These are phyloP conservation scores for Ophion obscuratus DNA, from an alignment of 2,888 invertebrate genomes.

Conservation along the genomic window DNA sequence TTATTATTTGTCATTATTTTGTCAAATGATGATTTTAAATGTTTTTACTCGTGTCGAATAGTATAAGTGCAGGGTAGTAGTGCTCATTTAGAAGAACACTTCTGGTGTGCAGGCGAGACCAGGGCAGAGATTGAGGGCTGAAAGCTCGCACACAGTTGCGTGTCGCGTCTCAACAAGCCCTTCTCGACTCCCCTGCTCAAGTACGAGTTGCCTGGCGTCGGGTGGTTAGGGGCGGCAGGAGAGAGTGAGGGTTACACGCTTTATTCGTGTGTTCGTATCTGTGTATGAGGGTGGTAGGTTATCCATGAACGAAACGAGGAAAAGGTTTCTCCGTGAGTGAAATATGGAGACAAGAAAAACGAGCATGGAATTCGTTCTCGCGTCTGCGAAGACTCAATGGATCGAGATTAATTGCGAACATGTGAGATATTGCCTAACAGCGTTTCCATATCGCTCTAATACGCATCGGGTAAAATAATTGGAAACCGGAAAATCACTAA, in stretches of 20 bases:
- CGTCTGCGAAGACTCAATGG: conserved; percentile 34
- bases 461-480: background rate
- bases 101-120: conserved; percentile 41
- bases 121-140: conserved; percentile 35
- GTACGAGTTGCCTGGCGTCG: conserved; percentile 59
- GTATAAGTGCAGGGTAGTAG: conserved; percentile 40
- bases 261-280: conserved; percentile 2
- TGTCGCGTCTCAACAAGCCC: conserved; percentile 78
- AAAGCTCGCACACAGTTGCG: conserved; percentile 71
- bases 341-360: conserved; percentile 49
- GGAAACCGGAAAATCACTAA: background rate
- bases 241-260: conserved; percentile 15
- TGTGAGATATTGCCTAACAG: conserved; percentile 10
- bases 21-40: conserved; percentile 14
- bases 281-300: conserved; percentile 15
- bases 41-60: conserved; percentile 14
- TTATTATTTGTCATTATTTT: background rate
- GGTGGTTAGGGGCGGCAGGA: background rate
- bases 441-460: conserved; percentile 6
- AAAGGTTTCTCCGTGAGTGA: conserved; percentile 48
- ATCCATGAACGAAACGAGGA: conserved; percentile 37
- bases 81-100: conserved; percentile 59
- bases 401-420: conserved; percentile 35
- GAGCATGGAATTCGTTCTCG: conserved; percentile 32
- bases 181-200: conserved; percentile 71